These are phyloP conservation scores for Drosophila melanogaster DNA, from an alignment of 1,140 invertebrate genomes.

Conservation along the genomic window Release_6_plus_ISO1_MT NT_033777.3:13440501-13441000, in stretches of 20 bases:
- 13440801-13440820: constrained; percentile 36
- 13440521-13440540: constrained; percentile 35
- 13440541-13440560: constrained; percentile 70
- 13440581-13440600: constrained; percentile 56
- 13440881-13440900: constrained; percentile 47
- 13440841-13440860: constrained; percentile 41
- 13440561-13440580: constrained; percentile 65
- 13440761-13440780: constrained; percentile 53
- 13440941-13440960: constrained; percentile 38
- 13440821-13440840: constrained; percentile 25
- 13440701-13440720: neutral
- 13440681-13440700: neutral
- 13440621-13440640: constrained; percentile 38
- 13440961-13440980: constrained; percentile 27
- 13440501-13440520: constrained; percentile 68
- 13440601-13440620: constrained; percentile 29
- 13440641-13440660: constrained; percentile 28
- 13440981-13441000: neutral
- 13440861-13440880: constrained; percentile 49
- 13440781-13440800: constrained; percentile 38
- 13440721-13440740: constrained; percentile 20
- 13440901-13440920: neutral
- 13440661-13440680: neutral
- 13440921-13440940: constrained; percentile 24
- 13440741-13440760: constrained; percentile 54